These are phyloP conservation scores for Orientallactaga bullata DNA, from an alignment of 2,113 vertebrate genomes.

Conservation along the genomic window DNA sequence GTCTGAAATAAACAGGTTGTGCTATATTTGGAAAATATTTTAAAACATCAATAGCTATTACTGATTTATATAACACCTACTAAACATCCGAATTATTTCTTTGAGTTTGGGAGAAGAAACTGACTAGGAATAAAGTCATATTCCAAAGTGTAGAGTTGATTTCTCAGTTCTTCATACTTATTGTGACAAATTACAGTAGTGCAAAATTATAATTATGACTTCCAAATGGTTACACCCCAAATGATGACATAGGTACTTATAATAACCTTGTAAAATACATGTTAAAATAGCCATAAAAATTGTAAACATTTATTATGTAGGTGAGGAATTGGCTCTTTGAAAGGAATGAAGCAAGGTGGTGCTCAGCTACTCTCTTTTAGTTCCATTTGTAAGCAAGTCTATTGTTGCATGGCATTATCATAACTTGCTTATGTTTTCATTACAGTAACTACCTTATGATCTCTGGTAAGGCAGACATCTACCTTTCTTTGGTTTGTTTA, in stretches of 20 bases:
- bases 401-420: neutral
- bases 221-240: neutral
- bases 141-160: neutral
- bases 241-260: neutral
- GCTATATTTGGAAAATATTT: slow-evolving; percentile 19
- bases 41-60: neutral
- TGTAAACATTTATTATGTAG: slow-evolving; percentile 6
- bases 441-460: neutral
- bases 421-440: neutral
- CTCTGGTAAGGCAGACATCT: neutral
- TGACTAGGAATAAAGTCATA: neutral
- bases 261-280: slow-evolving; percentile 3
- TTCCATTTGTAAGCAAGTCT: neutral
- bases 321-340: neutral
- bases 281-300: neutral
- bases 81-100: neutral
- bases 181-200: neutral
- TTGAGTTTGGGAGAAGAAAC: neutral
- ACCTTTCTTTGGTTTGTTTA: neutral
- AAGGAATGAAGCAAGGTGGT: neutral
- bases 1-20: neutral
- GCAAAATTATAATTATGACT: neutral
- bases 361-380: neutral
- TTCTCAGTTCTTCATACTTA: slow-evolving; percentile 45
- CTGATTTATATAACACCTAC: neutral